Percentiles rank a stretch among this genome's conserved stretches.
These are phyloP conservation scores for Chrysotoxum bicinctum DNA, from an alignment of 2,888 invertebrate genomes.

Conservation along the genomic window DNA sequence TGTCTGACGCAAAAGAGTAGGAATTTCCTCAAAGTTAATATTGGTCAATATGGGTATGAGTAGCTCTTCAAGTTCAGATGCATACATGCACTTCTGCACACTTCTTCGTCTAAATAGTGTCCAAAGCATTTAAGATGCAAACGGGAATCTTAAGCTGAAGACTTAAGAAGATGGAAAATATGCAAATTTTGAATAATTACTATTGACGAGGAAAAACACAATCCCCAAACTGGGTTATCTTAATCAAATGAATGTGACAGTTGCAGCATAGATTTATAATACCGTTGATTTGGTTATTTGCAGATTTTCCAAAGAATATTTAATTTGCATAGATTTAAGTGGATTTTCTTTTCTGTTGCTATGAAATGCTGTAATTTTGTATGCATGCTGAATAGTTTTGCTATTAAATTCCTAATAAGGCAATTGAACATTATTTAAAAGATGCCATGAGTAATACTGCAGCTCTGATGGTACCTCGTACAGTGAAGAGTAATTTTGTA, in stretches of 20 bases:
- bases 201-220: constrained; percentile 38
- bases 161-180: constrained; percentile 32
- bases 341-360: not conserved
- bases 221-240: constrained; percentile 59
- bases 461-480: not conserved
- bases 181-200: constrained; percentile 56
- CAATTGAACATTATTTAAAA: not conserved
- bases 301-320: constrained; percentile 19
- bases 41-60: constrained; percentile 57
- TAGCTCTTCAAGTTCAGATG: constrained; percentile 12
- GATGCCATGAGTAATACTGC: not conserved
- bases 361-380: not conserved
- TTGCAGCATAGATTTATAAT: constrained; percentile 38
- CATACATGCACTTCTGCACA: not conserved
- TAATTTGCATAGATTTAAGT: constrained; percentile 27
- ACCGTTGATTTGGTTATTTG: constrained; percentile 35
- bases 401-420: not conserved
- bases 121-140: constrained; percentile 44
- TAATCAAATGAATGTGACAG: constrained; percentile 55
- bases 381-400: not conserved
- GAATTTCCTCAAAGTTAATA: constrained; percentile 29
- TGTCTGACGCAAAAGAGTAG: not conserved
- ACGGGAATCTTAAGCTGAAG: constrained; percentile 33
- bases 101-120: constrained; percentile 12
- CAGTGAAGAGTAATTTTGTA: not conserved